These are phyloP conservation scores for Cottus gobio DNA, from an alignment of 2,113 vertebrate genomes.

Conservation along the genomic window DNA sequence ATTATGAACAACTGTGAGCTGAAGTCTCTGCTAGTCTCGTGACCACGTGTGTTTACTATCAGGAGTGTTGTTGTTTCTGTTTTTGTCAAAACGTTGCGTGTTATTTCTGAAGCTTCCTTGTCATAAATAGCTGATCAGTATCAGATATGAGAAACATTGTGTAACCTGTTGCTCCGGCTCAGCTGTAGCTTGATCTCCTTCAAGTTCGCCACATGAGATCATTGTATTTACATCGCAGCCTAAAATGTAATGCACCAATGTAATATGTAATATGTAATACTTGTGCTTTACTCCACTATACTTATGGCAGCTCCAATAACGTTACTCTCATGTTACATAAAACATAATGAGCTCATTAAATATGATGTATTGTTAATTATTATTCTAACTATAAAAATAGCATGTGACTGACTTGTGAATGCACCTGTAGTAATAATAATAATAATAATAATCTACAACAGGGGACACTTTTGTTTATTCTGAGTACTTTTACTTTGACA, in stretches of 20 bases:
- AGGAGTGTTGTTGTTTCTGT: background rate
- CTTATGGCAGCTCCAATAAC: background rate
- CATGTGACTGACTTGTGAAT: background rate
- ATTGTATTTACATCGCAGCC: background rate
- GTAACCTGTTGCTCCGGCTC: slow-evolving; percentile 28
- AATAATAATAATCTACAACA: background rate
- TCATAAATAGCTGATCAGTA: background rate
- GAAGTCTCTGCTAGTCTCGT: background rate
- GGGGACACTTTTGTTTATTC: no score
- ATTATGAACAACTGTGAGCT: background rate
- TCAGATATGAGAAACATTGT: slow-evolving; percentile 8
- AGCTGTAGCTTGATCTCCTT: background rate
- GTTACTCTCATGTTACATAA: background rate
- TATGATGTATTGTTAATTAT: background rate
- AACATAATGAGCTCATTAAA: background rate
- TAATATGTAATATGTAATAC: no score
- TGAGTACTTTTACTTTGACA: background rate
- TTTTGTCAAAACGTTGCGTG: no score
- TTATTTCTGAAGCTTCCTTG: background rate
- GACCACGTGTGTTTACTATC: background rate
- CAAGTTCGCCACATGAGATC: no score
- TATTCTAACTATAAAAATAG: background rate
- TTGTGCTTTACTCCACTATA: background rate
- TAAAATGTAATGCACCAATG: no score
- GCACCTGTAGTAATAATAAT: background rate